Evolutionary conservation across 2,113 vertebrate genomes (phyloP), one percentile per base, ranked within the genome.

Genomic region (Casuarius casuarius): DNA sequence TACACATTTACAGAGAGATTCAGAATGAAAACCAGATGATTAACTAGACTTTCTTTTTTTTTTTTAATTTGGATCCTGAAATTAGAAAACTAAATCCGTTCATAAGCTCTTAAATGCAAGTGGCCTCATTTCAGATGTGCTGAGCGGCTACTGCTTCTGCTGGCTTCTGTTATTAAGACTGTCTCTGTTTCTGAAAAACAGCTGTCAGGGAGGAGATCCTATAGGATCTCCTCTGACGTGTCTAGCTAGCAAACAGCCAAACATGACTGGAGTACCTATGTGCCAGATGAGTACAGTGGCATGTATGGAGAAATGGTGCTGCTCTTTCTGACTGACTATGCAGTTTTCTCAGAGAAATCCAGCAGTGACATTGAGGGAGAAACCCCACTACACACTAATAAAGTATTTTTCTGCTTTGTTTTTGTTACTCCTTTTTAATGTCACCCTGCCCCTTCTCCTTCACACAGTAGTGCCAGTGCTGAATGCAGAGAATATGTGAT

Each of bases 351-450:
- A 49, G 83, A 67, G 87, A 46, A 84, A 82, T 67, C 18, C 80
- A 54, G 65, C 84, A 93, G 87, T 81, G 28, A 80, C 54, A 86
- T 87, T 94, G 68, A 91, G 48, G 83, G 52, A 95, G 56, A 76
- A 62, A 59, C 31, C 52, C 63, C 61, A 71, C 9, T 40, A 48
- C 73, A 42, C 13, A 31, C 72, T 89, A 83, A 87, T 72, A 75
- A 94, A 96, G 68, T 66, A 31, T 78, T 93, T 85, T 85, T 62
- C 48, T 71, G 71, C 71, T 71, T 74, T 80, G 46, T 42, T 66
- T 85, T 97, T 84, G 93, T 91, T 35, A 58, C 54, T 93, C 26
- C 54, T 87, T 87, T 97, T 97, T 89, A 70, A 12, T 49, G 79
- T 81, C 31, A 3, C 28, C 49, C 18, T 51, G 18, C 63, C 10